Conservation (phyloP, 2,797 vertebrate genomes). For the Pseudocheirus occidentalis region DNA sequence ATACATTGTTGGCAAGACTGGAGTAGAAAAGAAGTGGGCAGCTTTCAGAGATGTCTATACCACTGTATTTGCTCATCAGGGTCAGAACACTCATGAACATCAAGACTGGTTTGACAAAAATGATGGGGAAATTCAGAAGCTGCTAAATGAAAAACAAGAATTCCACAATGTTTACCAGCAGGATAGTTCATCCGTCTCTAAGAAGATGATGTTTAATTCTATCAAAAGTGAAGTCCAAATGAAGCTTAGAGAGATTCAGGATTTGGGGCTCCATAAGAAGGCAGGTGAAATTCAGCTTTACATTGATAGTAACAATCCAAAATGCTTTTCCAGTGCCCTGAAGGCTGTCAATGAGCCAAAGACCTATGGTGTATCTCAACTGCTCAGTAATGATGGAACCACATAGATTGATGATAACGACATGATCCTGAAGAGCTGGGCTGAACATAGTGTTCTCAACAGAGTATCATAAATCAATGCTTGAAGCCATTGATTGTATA, state of each 20-base stretch:
- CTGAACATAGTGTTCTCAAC: too few relatives aligned
- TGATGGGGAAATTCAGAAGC: not conserved
- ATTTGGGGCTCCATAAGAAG: not conserved
- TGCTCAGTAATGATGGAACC: too few relatives aligned
- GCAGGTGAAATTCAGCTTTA: too few relatives aligned
- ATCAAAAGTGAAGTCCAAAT: not conserved
- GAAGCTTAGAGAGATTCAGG: not conserved
- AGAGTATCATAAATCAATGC: too few relatives aligned
- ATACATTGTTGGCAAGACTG: not conserved
- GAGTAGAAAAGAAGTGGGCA: not conserved
- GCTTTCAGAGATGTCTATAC: not conserved
- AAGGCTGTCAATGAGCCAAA: too few relatives aligned
- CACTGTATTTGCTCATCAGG: not conserved
- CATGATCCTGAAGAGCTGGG: too few relatives aligned
- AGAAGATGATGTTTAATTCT: not conserved
- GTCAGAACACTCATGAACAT: not conserved
- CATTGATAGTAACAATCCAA: too few relatives aligned
- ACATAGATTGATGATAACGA: too few relatives aligned
- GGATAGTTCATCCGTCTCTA: not conserved
- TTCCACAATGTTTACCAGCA: not conserved
- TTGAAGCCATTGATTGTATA: too few relatives aligned
- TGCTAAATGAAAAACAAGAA: not conserved
- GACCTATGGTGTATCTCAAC: too few relatives aligned
- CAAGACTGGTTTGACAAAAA: not conserved
- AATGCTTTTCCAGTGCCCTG: too few relatives aligned